Base-by-base conservation (phyloP, 2,888 invertebrate species). In the Antheraea yamamai region DNA sequence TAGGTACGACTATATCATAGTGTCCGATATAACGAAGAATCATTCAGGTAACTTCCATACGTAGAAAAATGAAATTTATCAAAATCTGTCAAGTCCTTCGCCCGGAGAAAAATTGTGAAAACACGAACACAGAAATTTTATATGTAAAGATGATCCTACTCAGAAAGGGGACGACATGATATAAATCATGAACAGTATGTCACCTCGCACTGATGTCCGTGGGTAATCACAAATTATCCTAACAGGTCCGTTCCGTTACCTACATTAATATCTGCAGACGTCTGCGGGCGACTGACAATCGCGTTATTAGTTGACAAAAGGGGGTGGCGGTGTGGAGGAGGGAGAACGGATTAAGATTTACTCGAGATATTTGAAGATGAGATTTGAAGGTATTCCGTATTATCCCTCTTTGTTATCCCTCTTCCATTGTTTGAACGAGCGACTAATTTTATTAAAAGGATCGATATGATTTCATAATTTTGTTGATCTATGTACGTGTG, bases 341-440 rank as follows among this genome's bases (percentile, higher is more conserved):
- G 75, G 74, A 78, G 78, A 79, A 79, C 75, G 89, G 89, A 91
- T 91, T 91, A 92, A 93, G 93, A 92, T 92, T 89, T 90, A 87
- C 87, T 85, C 82, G 87, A 88, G 92, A 91, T 91, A 92, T 92
- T 92, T 91, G 88, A 83, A 85, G 90, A 91, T 89, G 90, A 91
- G 89, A 89, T 91, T 89, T 87, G 87, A 87, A 85, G 86, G 86
- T 84, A 87, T 85, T 81, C 83, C 81, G 80, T 82, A 87, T 87
- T n/a, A n/a, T n/a, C n/a, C n/a, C n/a, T n/a, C n/a, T n/a, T n/a
- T 87, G 86, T 83, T 80, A 81, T 78, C 82, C 83, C 80, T 77
- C 81, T 80, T 76, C 82, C 83, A 87, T 91, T 89, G 89, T 90
- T 86, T 85, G 84, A 81, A 77, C 77, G 76, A 76, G 78, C 78